Base-by-base conservation (phyloP, 2,888 invertebrate genomes). In the Laothoe populi region DNA sequence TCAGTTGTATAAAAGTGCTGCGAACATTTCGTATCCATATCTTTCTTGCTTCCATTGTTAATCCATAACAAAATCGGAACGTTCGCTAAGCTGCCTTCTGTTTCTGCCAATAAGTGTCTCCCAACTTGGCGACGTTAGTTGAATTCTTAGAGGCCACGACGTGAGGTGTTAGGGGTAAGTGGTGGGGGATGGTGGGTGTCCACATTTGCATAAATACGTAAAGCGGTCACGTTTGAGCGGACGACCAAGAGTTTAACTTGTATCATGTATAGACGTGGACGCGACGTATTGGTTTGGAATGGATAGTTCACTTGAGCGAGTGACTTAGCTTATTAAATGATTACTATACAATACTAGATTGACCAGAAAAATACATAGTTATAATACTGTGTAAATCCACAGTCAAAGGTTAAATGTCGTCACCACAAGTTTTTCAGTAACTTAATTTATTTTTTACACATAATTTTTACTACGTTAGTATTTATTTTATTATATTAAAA, bases 181-280 rank as follows among this genome's bases (percentile, higher is more conserved):
- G 68, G 67, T 67, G 63, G 44, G 74, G 66, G 66, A 69, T 64
- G 70, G 61, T 63, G 67, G 69, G 70, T 69, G 68, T 67, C 66
- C 72, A 81, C 83, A 90, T 91, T 86, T 90, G 90, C 90, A 90
- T 91, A 90, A 89, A 88, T 87, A 87, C 80, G 86, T 82, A 86
- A 88, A 85, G 82, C 85, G 84, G 89, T 88, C 91, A 91, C 89
- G 90, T 90, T 74, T 79, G 74, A 75, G 72, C 69, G 70, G 75
- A 78, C 77, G 75, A 76, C 79, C 81, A 79, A 77, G 82, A 81
- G 83, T 84, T 88, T 86, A 83, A 86, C 84, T 84, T 84, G 83
- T 83, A 83, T 83, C 81, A 79, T 77, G 78, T 82, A 74, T 77
- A 77, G 75, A 62, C 24, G 31, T 31, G n/a, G 58, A 42, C 40